phyloP scores from a whole-genome alignment of 2,113 vertebrate genomes.

The Vimba vimba region DNA sequence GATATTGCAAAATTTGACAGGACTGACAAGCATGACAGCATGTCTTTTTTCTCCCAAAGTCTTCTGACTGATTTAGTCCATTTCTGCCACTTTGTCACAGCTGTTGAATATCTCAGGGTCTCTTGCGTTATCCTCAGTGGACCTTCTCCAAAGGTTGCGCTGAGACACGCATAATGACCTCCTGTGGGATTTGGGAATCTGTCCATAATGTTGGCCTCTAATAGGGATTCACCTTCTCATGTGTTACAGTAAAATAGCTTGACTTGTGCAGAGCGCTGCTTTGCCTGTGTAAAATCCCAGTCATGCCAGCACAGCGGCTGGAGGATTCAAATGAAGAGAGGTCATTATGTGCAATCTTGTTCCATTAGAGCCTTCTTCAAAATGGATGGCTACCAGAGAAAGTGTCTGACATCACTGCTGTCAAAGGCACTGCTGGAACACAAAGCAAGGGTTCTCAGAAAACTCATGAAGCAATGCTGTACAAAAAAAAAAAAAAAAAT shows the following conservation, averaged over 20 bases:
- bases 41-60: constrained; percentile 4
- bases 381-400: constrained; percentile 32
- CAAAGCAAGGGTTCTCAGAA: constrained; percentile 5
- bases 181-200: constrained; percentile 70
- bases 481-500: not conserved
- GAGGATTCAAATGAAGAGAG: constrained; percentile 64
- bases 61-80: constrained; percentile 32
- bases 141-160: constrained; percentile 63
- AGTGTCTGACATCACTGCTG: constrained; percentile 29
- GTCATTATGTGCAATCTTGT: constrained; percentile 59
- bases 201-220: constrained; percentile 65
- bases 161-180: constrained; percentile 77
- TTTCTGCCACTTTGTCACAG: constrained; percentile 47
- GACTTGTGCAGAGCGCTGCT: constrained; percentile 57
- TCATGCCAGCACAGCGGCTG: constrained; percentile 48
- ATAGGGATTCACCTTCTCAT: constrained; percentile 58
- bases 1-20: constrained; percentile 46
- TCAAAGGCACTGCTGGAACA: not conserved
- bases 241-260: constrained; percentile 65
- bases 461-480: not conserved
- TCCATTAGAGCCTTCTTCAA: constrained; percentile 48
- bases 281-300: constrained; percentile 66
- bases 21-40: no score
- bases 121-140: constrained; percentile 64
- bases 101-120: constrained; percentile 48